Evolutionary conservation across 1,140 invertebrate genomes (phyloP).

Genomic region (Eriocheir sinensis): DNA sequence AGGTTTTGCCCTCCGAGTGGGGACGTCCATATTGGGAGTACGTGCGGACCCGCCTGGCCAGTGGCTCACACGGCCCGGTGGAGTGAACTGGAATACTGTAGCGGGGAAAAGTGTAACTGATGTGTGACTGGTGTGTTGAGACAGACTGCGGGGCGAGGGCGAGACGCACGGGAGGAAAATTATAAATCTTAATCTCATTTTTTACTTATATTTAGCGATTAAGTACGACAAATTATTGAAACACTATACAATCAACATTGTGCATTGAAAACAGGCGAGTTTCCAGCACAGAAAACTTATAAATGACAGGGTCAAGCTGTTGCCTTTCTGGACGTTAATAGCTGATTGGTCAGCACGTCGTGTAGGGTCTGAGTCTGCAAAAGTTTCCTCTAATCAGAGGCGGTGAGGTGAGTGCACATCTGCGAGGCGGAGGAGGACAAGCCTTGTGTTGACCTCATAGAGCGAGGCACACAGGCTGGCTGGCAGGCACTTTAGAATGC

Average conservation of each 20-base stretch:
- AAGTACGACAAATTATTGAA: not conserved
- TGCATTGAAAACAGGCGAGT: not conserved
- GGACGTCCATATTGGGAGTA: constrained; percentile 30
- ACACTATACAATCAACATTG: too few relatives aligned
- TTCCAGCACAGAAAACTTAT: not conserved
- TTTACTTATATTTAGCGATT: too few relatives aligned
- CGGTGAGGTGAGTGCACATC: not conserved
- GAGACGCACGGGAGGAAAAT: not conserved
- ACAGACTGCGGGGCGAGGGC: not conserved
- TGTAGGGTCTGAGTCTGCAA: not conserved
- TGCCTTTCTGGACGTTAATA: too few relatives aligned
- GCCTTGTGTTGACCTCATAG: not conserved
- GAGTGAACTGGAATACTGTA: not conserved
- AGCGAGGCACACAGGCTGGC: not conserved
- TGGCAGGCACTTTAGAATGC: not conserved
- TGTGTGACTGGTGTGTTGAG: not conserved
- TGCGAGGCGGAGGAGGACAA: not conserved
- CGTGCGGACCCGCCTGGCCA: not conserved
- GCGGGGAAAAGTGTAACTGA: constrained; percentile 20
- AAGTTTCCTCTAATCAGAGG: not conserved
- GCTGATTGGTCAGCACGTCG: not conserved
- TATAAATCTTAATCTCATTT: too few relatives aligned
- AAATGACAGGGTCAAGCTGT: too few relatives aligned
- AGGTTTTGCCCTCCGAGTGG: constrained; percentile 26
- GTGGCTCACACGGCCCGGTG: not conserved